phyloP scores from a whole-genome alignment of 2,888 invertebrate genomes.

The Drosophila antonietae region DNA sequence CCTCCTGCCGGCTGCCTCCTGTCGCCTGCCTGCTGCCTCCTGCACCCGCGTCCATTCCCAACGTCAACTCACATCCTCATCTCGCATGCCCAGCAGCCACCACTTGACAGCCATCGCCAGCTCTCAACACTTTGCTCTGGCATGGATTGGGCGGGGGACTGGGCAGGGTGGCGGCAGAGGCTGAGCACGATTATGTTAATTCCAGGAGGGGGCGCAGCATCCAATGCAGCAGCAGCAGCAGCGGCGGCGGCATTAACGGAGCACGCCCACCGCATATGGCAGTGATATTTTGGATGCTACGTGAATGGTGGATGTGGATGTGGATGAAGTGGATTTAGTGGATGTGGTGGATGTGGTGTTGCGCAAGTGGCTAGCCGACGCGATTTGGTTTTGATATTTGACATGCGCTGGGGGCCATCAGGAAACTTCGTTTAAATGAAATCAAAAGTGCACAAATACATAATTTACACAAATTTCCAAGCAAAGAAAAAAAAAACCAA shows the following conservation, averaged over 20 bases:
- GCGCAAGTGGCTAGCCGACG: slow-evolving; percentile 65
- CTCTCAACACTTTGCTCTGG: slow-evolving; percentile 70
- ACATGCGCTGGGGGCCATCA: slow-evolving; percentile 79
- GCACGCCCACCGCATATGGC: slow-evolving; percentile 79
- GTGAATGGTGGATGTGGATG: slow-evolving; percentile 39
- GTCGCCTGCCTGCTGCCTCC: neutral
- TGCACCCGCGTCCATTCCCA: slow-evolving; percentile 8
- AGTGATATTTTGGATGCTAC: slow-evolving; percentile 68
- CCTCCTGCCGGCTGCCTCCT: neutral
- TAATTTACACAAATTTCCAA: slow-evolving; percentile 75
- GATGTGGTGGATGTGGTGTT: slow-evolving; percentile 58
- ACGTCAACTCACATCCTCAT: slow-evolving; percentile 24
- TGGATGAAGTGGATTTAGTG: slow-evolving; percentile 53
- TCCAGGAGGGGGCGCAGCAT: slow-evolving; percentile 36
- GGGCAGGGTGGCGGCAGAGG: slow-evolving; percentile 39
- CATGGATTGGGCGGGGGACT: slow-evolving; percentile 21
- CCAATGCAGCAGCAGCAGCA: slow-evolving; percentile 40
- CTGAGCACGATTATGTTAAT: slow-evolving; percentile 77
- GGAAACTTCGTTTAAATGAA: slow-evolving; percentile 80
- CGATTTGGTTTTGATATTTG: slow-evolving; percentile 78
- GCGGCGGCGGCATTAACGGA: slow-evolving; percentile 62
- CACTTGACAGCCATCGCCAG: slow-evolving; percentile 73
- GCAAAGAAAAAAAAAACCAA: slow-evolving; percentile 28
- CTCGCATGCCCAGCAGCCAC: slow-evolving; percentile 58
- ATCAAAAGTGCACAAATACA: slow-evolving; percentile 80